Conservation (phyloP, 1,140 invertebrate genomes). For the Ladona fulva region DNA sequence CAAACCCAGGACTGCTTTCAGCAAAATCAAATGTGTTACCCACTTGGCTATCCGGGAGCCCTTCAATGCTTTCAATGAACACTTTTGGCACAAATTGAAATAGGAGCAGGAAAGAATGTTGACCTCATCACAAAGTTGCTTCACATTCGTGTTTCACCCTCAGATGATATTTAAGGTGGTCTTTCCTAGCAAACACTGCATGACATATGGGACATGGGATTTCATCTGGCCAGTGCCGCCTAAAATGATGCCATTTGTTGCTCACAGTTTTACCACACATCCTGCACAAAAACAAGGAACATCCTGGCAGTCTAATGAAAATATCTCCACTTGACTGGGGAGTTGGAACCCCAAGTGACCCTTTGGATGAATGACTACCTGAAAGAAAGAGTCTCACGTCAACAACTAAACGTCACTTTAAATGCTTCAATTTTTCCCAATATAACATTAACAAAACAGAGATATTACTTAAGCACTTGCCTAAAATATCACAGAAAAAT, state of each 20-base stretch:
- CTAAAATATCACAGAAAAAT: too few species aligned
- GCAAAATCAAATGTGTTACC: too few species aligned
- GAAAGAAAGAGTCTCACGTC: slow-evolving; percentile 35
- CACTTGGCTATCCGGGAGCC: too few species aligned
- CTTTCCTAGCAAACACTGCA: slow-evolving; percentile 74
- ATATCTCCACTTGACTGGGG: slow-evolving; percentile 53
- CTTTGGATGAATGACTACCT: slow-evolving; percentile 68
- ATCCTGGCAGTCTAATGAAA: neutral
- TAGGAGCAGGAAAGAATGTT: too few species aligned
- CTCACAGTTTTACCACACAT: slow-evolving; percentile 75
- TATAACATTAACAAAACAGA: neutral
- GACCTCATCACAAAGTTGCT: neutral
- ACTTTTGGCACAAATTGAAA: too few species aligned
- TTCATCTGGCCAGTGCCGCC: slow-evolving; percentile 67
- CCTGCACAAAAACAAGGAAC: slow-evolving; percentile 42
- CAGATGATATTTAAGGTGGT: slow-evolving; percentile 63
- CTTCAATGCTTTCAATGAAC: too few species aligned
- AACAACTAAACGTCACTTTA: neutral
- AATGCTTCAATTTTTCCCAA: too few species aligned
- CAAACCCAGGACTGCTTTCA: too few species aligned
- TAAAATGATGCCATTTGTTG: slow-evolving; percentile 78
- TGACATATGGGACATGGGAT: slow-evolving; percentile 74
- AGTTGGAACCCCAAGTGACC: slow-evolving; percentile 59
- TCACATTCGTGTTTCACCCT: slow-evolving; percentile 49
- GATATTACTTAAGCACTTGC: too few species aligned